phyloP scores from a whole-genome alignment of 2,113 vertebrate species.

The Anarhynchus alexandrinus region DNA sequence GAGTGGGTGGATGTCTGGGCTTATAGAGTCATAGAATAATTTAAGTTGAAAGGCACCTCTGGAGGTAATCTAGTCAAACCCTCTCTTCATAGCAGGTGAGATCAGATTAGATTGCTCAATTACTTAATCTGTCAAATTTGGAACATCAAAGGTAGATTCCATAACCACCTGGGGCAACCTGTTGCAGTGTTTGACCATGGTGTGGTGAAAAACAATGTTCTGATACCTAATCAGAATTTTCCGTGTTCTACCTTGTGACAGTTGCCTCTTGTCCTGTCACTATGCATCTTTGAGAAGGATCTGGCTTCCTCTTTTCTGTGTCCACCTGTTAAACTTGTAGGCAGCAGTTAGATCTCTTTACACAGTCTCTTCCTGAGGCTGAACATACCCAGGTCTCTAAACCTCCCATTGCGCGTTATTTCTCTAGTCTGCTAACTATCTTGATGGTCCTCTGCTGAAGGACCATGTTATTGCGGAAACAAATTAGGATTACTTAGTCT shows the following conservation, averaged over 20 bases:
- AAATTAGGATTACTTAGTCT: neutral
- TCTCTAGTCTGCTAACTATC: neutral
- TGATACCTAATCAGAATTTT: neutral
- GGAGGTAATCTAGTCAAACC: constrained; percentile 8
- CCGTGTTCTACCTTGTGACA: neutral
- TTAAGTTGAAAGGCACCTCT: neutral
- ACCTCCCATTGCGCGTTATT: neutral
- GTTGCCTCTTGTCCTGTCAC: neutral
- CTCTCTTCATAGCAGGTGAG: neutral
- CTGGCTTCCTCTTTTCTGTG: neutral
- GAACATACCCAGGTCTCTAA: neutral
- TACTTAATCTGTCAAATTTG: constrained; percentile 1
- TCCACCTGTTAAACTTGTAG: neutral
- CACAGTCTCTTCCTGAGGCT: neutral
- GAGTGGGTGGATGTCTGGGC: constrained; percentile 1
- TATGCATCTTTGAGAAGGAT: neutral
- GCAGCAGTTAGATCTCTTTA: neutral
- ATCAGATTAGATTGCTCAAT: constrained; percentile 18
- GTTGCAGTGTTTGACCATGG: neutral
- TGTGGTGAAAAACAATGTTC: neutral
- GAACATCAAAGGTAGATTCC: neutral
- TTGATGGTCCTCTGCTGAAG: neutral
- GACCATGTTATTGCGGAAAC: neutral
- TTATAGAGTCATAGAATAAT: neutral
- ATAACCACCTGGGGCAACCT: neutral